Conservation (phyloP, 2,113 vertebrate genomes). For the Lanius ludovicianus region DNA sequence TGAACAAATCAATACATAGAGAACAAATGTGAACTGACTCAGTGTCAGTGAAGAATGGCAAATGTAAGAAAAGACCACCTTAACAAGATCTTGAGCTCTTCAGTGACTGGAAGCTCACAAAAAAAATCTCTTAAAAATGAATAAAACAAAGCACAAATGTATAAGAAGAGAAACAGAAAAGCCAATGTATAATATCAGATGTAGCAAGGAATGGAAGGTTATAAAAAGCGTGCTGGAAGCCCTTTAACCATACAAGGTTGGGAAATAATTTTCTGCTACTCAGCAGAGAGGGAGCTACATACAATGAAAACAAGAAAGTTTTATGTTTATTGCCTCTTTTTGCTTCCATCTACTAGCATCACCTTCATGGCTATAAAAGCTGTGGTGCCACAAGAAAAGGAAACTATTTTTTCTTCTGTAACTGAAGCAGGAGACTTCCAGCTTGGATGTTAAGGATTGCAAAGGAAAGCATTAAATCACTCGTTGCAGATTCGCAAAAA, state of each 20-base stretch:
- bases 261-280: not conserved
- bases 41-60: not conserved
- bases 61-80: not conserved
- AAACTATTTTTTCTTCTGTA: not conserved
- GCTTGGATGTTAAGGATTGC: not conserved
- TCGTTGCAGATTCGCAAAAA: not conserved
- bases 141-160: not conserved
- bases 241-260: not conserved
- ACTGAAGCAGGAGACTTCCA: not conserved
- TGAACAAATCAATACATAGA: not conserved
- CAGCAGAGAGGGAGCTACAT: not conserved
- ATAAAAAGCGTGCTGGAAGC: not conserved
- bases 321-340: not conserved
- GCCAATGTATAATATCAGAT: not conserved
- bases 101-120: not conserved
- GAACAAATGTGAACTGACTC: not conserved
- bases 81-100: not conserved
- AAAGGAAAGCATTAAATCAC: not conserved
- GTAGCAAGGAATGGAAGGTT: not conserved
- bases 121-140: not conserved
- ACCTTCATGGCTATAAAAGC: not conserved
- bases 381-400: fast-evolving
- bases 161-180: not conserved
- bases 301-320: not conserved
- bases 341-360: not conserved